phyloP scores from a whole-genome alignment of 2,888 invertebrate species.

The Allophyes oxyacanthae region DNA sequence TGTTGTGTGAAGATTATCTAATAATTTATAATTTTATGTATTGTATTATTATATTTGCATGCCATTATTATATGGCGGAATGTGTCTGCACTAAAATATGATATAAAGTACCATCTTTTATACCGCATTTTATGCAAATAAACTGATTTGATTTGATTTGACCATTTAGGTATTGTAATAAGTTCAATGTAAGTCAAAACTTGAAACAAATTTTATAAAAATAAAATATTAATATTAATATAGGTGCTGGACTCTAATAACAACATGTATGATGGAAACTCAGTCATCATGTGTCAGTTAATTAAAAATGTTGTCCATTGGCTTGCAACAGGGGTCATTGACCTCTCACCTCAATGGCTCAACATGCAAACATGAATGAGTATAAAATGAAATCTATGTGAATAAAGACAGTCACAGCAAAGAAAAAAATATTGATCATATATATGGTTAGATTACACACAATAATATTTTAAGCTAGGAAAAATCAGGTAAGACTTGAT shows the following conservation, averaged over 20 bases:
- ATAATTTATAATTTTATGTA: no score
- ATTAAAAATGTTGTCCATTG: slow-evolving; percentile 32
- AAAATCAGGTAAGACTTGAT: slow-evolving; percentile 2
- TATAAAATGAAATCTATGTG: slow-evolving; percentile 1
- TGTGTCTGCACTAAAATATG: no score
- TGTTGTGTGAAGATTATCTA: no score
- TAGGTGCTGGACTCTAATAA: neutral
- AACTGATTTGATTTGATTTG: no score
- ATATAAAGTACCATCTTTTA: no score
- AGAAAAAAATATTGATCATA: neutral
- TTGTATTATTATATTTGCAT: no score
- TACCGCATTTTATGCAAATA: no score
- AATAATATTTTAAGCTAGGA: neutral
- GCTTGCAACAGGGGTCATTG: slow-evolving; percentile 51
- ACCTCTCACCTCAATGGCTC: slow-evolving; percentile 43
- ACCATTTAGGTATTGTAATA: no score
- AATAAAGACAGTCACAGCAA: neutral
- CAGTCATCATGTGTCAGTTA: slow-evolving; percentile 15
- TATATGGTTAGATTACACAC: neutral
- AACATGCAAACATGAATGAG: slow-evolving; percentile 39
- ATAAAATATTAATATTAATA: neutral
- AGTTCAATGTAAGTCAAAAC: no score
- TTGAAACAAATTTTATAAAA: neutral
- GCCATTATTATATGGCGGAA: no score
- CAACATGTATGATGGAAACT: slow-evolving; percentile 1